Conservation (phyloP, 2,888 invertebrate genomes). For the Drosophila pegasa region DNA sequence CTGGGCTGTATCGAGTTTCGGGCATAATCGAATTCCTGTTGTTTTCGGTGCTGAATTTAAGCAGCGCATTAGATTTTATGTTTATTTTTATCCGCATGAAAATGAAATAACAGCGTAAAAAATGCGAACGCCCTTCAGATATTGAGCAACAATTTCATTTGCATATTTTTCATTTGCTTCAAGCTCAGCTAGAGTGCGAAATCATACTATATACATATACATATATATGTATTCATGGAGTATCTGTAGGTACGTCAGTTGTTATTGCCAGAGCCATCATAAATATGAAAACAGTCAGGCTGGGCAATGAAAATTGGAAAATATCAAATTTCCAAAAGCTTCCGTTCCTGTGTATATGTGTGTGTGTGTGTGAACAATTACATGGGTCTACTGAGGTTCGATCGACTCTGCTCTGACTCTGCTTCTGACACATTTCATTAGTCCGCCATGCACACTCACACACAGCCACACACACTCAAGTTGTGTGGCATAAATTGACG, state of each 20-base stretch:
- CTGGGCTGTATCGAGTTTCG: constrained; percentile 45
- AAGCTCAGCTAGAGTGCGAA: constrained; percentile 58
- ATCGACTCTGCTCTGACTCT: constrained; percentile 61
- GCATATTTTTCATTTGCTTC: constrained; percentile 74
- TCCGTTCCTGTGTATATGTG: constrained; percentile 17
- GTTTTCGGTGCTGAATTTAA: constrained; percentile 57
- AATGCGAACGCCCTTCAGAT: constrained; percentile 40
- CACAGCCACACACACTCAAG: constrained; percentile 20
- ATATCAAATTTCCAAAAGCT: constrained; percentile 69
- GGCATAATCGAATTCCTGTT: constrained; percentile 17
- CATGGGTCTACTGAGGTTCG: constrained; percentile 44
- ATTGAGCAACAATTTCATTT: constrained; percentile 77
- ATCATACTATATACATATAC: constrained; percentile 37
- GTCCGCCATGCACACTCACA: constrained; percentile 48
- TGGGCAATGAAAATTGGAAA: constrained; percentile 75
- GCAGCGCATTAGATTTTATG: constrained; percentile 63
- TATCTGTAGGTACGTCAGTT: constrained; percentile 59
- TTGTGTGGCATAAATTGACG: constrained; percentile 69
- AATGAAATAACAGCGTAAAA: constrained; percentile 66
- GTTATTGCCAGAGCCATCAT: constrained; percentile 58
- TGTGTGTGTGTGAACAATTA: constrained; percentile 25
- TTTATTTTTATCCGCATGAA: constrained; percentile 60
- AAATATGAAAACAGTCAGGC: constrained; percentile 60
- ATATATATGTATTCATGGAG: constrained; percentile 46
- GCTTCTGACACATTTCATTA: constrained; percentile 76